phyloP scores from a whole-genome alignment of 2,113 vertebrate genomes.

The Dasyurus viverrinus region DNA sequence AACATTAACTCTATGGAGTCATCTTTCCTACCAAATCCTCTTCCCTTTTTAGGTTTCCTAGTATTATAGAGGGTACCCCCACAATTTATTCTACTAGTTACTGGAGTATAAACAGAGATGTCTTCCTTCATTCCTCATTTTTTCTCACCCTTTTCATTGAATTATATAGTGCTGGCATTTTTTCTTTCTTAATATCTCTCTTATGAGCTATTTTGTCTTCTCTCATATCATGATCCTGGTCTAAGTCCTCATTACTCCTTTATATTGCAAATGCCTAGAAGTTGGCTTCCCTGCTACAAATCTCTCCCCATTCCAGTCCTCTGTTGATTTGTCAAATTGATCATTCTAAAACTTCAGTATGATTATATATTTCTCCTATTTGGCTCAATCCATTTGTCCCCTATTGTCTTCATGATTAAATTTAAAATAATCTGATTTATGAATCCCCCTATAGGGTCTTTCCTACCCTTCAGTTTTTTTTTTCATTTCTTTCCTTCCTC shows the following conservation, averaged over 20 bases:
- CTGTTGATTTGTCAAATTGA: background rate
- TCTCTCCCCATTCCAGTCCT: background rate
- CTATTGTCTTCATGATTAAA: background rate
- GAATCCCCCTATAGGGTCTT: background rate
- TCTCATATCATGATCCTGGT: background rate
- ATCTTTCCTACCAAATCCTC: background rate
- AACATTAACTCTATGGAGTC: background rate
- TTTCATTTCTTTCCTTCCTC: background rate
- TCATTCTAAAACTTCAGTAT: background rate
- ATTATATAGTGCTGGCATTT: background rate
- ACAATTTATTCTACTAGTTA: background rate
- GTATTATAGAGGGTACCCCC: background rate
- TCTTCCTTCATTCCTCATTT: background rate
- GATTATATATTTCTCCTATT: background rate
- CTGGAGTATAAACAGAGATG: background rate
- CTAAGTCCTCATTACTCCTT: background rate
- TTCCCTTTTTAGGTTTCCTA: background rate
- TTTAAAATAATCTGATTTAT: background rate
- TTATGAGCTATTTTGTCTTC: background rate
- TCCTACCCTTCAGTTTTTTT: fast-evolving
- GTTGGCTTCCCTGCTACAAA: background rate
- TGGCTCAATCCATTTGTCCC: background rate
- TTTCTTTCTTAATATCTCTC: background rate
- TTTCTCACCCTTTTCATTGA: background rate
- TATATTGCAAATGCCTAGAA: background rate